phyloP scores from a whole-genome alignment of 2,113 vertebrate species.

The Urocynchramus pylzowi region DNA sequence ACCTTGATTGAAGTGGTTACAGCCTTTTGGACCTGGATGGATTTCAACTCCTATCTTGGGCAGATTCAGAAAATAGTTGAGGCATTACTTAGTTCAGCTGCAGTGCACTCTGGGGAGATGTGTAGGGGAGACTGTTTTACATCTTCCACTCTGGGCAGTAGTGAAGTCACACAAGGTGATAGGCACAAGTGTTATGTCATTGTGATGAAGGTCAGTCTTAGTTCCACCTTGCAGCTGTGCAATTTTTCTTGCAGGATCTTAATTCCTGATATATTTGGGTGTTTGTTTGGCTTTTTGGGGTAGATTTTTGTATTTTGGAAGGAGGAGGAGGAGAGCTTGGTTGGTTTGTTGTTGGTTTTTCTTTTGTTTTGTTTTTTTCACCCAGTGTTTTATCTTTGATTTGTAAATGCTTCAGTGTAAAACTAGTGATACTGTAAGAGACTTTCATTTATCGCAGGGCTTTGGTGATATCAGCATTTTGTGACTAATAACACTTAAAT shows the following conservation, averaged over 20 bases:
- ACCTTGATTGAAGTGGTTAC: not conserved
- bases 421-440: not conserved
- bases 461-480: not conserved
- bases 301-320: not conserved
- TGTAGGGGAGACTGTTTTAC: not conserved
- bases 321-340: rapidly evolving
- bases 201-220: not conserved
- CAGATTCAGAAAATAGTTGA: constrained; percentile 3
- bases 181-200: not conserved
- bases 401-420: not conserved
- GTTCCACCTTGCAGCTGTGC: not conserved
- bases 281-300: not conserved
- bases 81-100: not conserved
- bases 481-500: not conserved
- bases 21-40: not conserved
- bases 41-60: constrained; percentile 15
- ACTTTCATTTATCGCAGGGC: not conserved
- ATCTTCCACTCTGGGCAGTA: not conserved
- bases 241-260: not conserved
- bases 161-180: not conserved
- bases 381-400: not conserved
- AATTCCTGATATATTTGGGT: not conserved
- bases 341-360: not conserved
- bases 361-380: too few relatives aligned
- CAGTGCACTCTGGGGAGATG: not conserved